phyloP scores from a whole-genome alignment of 2,888 invertebrate species.

The Hofmannophila pseudospretella region DNA sequence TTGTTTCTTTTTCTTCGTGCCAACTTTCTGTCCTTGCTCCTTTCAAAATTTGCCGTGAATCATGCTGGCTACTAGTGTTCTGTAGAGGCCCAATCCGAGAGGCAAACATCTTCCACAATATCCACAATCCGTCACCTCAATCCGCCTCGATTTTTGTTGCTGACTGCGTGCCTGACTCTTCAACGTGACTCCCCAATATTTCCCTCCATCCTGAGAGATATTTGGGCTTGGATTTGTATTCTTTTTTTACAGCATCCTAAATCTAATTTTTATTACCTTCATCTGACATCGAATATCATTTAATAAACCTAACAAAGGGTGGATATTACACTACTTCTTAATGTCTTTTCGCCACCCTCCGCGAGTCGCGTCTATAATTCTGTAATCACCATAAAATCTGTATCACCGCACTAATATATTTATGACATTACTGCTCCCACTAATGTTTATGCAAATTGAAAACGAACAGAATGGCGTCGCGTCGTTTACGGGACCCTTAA shows the following conservation, averaged over 20 bases:
- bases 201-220: too few relatives aligned
- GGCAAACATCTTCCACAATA: too few relatives aligned
- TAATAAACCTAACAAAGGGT: conserved; percentile 12
- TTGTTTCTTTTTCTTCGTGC: too few relatives aligned
- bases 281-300: conserved; percentile 9
- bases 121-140: too few relatives aligned
- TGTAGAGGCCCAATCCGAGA: too few relatives aligned
- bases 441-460: conserved; percentile 79
- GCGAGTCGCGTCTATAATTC: conserved; percentile 55
- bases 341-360: conserved; percentile 38
- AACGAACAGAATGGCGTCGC: conserved; percentile 68
- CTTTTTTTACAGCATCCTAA: background rate
- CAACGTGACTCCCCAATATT: too few relatives aligned
- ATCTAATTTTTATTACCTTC: conserved; percentile 4
- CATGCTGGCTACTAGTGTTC: too few relatives aligned
- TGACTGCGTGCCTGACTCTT: too few relatives aligned
- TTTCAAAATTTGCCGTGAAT: too few relatives aligned
- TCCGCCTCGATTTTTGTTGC: too few relatives aligned
- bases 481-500: conserved; percentile 70
- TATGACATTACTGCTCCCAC: conserved; percentile 69
- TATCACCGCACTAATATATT: conserved; percentile 76
- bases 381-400: conserved; percentile 77
- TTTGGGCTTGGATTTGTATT: too few relatives aligned
- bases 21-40: too few relatives aligned
- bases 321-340: conserved; percentile 17